phyloP scores from a whole-genome alignment of 2,888 invertebrate species.

The Tetanocera ferruginea region DNA sequence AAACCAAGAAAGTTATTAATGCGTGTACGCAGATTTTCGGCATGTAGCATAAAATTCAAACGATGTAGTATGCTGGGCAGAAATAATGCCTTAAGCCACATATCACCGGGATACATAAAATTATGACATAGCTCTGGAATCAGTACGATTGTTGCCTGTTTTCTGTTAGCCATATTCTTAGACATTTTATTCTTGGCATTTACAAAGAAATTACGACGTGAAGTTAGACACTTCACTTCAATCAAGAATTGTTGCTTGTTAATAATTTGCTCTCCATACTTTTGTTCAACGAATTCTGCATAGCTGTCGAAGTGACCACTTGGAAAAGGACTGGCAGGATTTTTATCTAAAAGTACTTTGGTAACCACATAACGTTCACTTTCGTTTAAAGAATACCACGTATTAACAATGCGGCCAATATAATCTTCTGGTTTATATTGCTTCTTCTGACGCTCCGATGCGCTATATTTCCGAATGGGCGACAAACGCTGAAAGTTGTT shows the following conservation, averaged over 20 bases:
- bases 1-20: constrained; percentile 60
- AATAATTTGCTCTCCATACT: constrained; percentile 78
- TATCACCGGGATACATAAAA: constrained; percentile 78
- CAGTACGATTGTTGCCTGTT: constrained; percentile 74
- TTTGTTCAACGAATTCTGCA: constrained; percentile 80
- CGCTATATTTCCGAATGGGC: constrained; percentile 67
- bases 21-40: constrained; percentile 67
- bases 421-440: constrained; percentile 75
- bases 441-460: constrained; percentile 71
- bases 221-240: constrained; percentile 76
- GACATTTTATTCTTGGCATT: constrained; percentile 59
- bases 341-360: constrained; percentile 76
- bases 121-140: constrained; percentile 90
- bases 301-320: constrained; percentile 73
- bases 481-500: constrained; percentile 70
- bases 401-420: constrained; percentile 82
- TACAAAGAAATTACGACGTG: constrained; percentile 65
- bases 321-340: constrained; percentile 78
- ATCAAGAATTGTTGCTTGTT: constrained; percentile 80
- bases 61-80: constrained; percentile 90
- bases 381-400: constrained; percentile 81
- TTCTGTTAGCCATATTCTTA: constrained; percentile 56
- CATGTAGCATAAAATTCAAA: constrained; percentile 63
- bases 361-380: constrained; percentile 78
- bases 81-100: constrained; percentile 88